Evolutionary conservation across 1,140 invertebrate genomes (phyloP).

Genomic region (Pteromalus puparum): DNA sequence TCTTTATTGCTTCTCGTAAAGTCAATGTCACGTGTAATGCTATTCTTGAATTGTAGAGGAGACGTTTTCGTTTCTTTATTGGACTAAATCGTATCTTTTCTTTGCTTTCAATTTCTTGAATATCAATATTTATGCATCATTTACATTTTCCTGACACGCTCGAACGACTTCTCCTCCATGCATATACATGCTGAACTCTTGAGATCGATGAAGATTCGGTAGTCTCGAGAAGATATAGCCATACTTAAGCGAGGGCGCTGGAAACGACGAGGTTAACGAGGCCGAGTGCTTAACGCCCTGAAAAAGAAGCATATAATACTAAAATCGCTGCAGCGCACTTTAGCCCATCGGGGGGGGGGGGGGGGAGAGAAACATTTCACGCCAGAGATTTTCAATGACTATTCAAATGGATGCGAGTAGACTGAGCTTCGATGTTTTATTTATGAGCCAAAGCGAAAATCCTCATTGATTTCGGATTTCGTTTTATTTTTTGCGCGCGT

Average conservation of each 20-base stretch:
- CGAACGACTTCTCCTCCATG: background rate
- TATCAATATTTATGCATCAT: no score
- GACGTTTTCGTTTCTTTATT: constrained; percentile 32
- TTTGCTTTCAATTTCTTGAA: no score
- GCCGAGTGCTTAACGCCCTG: background rate
- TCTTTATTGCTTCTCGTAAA: constrained; percentile 50
- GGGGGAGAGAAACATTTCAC: background rate
- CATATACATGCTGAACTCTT: background rate
- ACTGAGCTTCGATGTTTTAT: constrained; percentile 1
- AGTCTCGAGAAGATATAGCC: background rate
- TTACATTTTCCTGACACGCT: no score
- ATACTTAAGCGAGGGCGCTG: background rate
- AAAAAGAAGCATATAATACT: constrained; percentile 7
- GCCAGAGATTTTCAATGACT: constrained; percentile 3
- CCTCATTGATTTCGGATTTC: background rate
- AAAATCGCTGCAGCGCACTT: constrained; percentile 6
- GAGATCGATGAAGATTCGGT: background rate
- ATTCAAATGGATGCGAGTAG: background rate
- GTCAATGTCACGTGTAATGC: constrained; percentile 47
- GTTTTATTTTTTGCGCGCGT: background rate
- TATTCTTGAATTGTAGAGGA: constrained; percentile 30
- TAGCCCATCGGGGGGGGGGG: background rate
- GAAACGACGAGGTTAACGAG: background rate
- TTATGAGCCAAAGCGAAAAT: background rate
- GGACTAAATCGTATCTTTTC: background rate